Evolutionary conservation across 2,113 vertebrate genomes (phyloP).

Genomic region (Brachypodius melanocephalos): DNA sequence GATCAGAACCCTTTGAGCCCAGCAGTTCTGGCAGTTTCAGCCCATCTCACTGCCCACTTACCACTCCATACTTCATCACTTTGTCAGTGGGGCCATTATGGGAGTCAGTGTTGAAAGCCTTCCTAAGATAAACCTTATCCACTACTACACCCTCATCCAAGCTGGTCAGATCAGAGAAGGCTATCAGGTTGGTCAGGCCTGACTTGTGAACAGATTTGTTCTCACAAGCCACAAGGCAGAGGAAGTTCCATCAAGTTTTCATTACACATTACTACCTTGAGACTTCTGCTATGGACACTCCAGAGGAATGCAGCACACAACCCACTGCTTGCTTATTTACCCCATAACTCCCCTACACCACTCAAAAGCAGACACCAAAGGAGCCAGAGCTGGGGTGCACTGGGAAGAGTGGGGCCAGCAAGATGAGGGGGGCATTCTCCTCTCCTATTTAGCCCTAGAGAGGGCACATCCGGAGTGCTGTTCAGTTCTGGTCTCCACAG

Average conservation of each 20-base stretch:
- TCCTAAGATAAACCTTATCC: not conserved
- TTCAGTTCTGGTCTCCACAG: not conserved
- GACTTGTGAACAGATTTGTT: not conserved
- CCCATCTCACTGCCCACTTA: not conserved
- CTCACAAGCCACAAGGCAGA: not conserved
- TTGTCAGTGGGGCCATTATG: not conserved
- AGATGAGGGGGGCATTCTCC: accelerated
- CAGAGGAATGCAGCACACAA: not conserved
- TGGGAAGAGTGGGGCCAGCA: not conserved
- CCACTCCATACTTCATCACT: not conserved
- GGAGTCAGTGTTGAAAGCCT: not conserved
- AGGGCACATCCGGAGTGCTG: not conserved
- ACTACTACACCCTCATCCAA: not conserved
- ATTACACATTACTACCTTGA: not conserved
- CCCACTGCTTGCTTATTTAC: not conserved
- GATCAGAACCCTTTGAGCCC: not conserved
- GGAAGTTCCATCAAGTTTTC: not conserved
- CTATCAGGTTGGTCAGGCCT: not conserved
- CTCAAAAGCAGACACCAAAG: not conserved
- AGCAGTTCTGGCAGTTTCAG: not conserved
- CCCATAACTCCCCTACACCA: not conserved
- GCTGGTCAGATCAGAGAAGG: not conserved
- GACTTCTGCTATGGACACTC: not conserved
- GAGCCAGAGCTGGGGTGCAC: not conserved
- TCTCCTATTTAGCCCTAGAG: not conserved